Evolutionary conservation across 2,797 vertebrate genomes (phyloP).

Genomic region (Pelobates cultripes): DNA sequence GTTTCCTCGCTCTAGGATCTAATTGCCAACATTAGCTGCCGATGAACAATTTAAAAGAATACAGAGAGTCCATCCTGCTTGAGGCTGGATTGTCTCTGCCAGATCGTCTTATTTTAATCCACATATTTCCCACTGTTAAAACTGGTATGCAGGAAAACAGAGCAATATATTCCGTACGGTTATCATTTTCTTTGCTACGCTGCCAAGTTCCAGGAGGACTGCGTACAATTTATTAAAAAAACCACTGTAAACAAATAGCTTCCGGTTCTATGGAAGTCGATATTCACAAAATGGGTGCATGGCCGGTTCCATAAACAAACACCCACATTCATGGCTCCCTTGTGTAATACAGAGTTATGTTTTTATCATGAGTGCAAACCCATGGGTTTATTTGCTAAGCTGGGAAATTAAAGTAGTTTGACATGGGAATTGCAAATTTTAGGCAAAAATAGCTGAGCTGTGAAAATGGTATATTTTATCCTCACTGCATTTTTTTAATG

Average conservation of each 20-base stretch:
- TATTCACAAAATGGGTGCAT: too few species aligned
- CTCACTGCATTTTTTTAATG: too few species aligned
- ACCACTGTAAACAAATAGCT: background rate
- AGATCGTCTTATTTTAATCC: constrained; percentile 42
- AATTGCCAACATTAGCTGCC: constrained; percentile 29
- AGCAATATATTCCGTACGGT: background rate
- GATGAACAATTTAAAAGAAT: constrained; percentile 32
- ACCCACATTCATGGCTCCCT: too few species aligned
- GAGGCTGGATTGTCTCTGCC: background rate
- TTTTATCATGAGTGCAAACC: too few species aligned
- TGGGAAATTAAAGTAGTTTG: too few species aligned
- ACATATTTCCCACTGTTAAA: constrained; percentile 20
- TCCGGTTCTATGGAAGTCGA: background rate
- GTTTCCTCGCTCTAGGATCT: constrained; percentile 12
- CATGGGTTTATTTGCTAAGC: too few species aligned
- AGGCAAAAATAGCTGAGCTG: too few species aligned
- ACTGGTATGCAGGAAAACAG: background rate
- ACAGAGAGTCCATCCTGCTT: background rate
- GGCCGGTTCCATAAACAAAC: too few species aligned
- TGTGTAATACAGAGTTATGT: too few species aligned
- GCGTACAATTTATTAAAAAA: background rate
- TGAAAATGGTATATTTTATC: too few species aligned
- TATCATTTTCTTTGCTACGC: background rate
- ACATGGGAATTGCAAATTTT: too few species aligned
- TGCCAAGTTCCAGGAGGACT: background rate